Conservation (phyloP, 2,888 invertebrate genomes). For the Hydraecia micacea region DNA sequence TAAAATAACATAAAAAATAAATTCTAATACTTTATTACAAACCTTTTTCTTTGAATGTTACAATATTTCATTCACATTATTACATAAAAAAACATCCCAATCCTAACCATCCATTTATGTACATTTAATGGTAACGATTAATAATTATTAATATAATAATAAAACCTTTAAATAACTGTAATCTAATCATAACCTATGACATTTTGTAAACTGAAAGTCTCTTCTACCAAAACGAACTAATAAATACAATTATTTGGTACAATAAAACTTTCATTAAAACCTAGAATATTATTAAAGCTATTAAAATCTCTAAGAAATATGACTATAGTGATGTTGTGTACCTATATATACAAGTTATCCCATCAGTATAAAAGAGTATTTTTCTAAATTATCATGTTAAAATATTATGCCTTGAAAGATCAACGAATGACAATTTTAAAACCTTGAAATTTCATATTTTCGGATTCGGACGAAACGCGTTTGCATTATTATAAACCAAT, state of each 20-base stretch:
- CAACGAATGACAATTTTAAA: constrained; percentile 55
- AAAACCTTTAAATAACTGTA: constrained; percentile 83
- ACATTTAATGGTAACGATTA: constrained; percentile 86
- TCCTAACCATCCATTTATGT: constrained; percentile 75
- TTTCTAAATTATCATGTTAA: constrained; percentile 53
- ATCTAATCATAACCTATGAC: constrained; percentile 81
- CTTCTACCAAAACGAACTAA: constrained; percentile 86
- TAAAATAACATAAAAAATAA: constrained; percentile 71
- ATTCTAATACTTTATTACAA: constrained; percentile 87
- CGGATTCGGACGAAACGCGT: constrained; percentile 68
- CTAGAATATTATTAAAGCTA: constrained; percentile 87
- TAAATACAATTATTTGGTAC: constrained; percentile 89
- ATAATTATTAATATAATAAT: constrained; percentile 77
- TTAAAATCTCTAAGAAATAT: constrained; percentile 83
- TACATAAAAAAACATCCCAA: constrained; percentile 78
- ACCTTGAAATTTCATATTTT: constrained; percentile 61
- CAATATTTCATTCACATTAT: constrained; percentile 76
- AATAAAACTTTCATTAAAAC: constrained; percentile 83
- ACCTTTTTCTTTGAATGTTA: constrained; percentile 76
- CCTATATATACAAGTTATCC: constrained; percentile 74
- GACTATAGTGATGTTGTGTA: constrained; percentile 84
- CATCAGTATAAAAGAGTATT: constrained; percentile 56
- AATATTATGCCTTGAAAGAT: constrained; percentile 46
- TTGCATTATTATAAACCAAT: constrained; percentile 62
- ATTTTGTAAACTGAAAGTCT: constrained; percentile 86